phyloP scores from a whole-genome alignment of 1,140 invertebrate genomes.

The Drosophila rhopaloa region DNA sequence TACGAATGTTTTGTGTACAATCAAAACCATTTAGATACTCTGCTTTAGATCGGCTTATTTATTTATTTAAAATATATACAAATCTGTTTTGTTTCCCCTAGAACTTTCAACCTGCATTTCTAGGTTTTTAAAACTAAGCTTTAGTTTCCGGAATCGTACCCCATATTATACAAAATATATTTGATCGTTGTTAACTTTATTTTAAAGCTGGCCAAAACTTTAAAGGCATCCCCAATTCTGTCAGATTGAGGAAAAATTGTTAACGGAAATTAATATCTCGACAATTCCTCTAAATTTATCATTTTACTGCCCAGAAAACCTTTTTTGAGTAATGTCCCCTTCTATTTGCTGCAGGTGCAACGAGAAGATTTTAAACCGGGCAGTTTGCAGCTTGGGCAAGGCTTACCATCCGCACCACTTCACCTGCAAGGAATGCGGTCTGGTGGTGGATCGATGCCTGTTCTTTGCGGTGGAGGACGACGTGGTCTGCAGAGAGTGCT shows the following conservation, averaged over 20 bases:
- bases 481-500: conserved; percentile 38
- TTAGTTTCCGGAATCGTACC: no score
- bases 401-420: conserved; percentile 51
- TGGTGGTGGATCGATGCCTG: conserved; percentile 4
- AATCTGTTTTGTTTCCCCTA: no score
- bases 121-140: no score
- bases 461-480: conserved; percentile 30
- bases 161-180: no score
- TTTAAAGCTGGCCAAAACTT: no score
- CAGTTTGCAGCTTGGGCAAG: conserved; percentile 30
- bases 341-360: conserved; percentile 51
- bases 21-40: no score
- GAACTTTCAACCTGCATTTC: no score
- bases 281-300: not conserved
- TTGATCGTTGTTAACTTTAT: no score
- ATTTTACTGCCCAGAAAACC: not conserved
- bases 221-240: no score
- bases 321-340: conserved; percentile 8
- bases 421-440: conserved; percentile 31
- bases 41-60: no score
- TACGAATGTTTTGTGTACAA: not conserved
- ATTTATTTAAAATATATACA: no score
- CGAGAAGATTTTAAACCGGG: conserved; percentile 4
- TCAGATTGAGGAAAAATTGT: not conserved
- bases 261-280: not conserved